Percentiles rank a stretch among this genome's conserved stretches.
These are phyloP conservation scores for Geodia barretti DNA, from an alignment of 37 sponge, comb jelly and placozoan genomes.

Conservation along the genomic window DNA sequence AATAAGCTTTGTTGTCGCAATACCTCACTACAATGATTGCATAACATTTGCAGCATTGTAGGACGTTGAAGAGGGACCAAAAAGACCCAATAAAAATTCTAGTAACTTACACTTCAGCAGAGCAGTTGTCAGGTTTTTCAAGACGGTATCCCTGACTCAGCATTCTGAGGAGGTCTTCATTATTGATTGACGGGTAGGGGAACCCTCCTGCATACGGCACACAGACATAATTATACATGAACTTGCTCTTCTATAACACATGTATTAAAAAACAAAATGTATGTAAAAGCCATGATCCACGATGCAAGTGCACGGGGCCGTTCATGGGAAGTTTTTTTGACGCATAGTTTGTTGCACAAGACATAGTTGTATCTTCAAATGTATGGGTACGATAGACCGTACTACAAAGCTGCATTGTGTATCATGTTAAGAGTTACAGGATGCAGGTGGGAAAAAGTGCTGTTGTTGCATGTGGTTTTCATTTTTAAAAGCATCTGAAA, in stretches of 20 bases:
- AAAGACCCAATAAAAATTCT: too few species aligned
- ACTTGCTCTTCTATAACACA: neutral
- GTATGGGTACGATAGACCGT: too few species aligned
- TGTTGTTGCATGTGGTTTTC: too few species aligned
- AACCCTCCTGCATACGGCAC: slow-evolving; percentile 53
- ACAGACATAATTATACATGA: too few species aligned
- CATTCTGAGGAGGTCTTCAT: slow-evolving; percentile 55
- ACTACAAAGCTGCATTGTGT: too few species aligned
- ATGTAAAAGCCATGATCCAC: neutral
- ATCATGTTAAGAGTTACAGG: too few species aligned
- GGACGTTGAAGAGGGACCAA: too few species aligned
- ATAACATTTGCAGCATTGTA: too few species aligned
- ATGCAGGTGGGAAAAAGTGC: too few species aligned
- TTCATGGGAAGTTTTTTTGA: neutral
- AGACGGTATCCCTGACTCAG: slow-evolving; percentile 54
- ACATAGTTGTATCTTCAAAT: too few species aligned
- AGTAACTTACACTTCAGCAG: slow-evolving; percentile 63
- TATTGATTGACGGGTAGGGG: slow-evolving; percentile 63
- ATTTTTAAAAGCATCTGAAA: too few species aligned
- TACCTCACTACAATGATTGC: neutral
- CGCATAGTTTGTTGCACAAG: neutral
- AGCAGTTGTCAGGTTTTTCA: slow-evolving; percentile 70
- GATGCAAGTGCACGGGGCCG: neutral
- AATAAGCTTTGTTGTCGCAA: neutral
- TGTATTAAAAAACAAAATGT: too few species aligned